Evolutionary conservation across 1,140 invertebrate genomes (phyloP).

Genomic region (Eupristina koningsbergeri): DNA sequence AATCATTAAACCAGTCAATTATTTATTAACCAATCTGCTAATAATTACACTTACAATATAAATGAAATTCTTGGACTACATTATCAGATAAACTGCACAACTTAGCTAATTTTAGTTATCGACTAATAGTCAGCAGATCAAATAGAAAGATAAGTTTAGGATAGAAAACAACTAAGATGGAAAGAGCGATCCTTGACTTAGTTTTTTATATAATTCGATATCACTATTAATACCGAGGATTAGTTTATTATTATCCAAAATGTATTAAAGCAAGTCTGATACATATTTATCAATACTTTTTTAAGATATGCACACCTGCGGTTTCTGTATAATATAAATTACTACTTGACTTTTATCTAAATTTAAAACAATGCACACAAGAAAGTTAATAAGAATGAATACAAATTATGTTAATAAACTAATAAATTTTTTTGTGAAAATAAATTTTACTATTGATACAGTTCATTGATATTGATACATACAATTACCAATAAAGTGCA

Average conservation of each 20-base stretch:
- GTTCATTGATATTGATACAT: too few species aligned
- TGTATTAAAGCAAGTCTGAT: background rate
- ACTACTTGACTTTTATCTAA: too few species aligned
- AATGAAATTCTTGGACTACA: background rate
- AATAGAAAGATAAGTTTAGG: slow-evolving; percentile 53
- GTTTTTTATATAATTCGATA: slow-evolving; percentile 51
- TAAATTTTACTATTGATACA: too few species aligned
- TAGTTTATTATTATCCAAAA: background rate
- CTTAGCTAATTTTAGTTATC: slow-evolving; percentile 58
- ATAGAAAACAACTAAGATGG: slow-evolving; percentile 39
- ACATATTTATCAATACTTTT: background rate
- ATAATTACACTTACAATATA: background rate
- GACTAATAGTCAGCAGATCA: slow-evolving; percentile 69
- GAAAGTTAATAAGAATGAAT: too few species aligned
- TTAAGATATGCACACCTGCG: too few species aligned
- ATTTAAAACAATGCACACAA: too few species aligned
- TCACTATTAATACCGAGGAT: background rate
- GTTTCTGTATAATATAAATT: background rate
- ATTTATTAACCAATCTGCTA: background rate
- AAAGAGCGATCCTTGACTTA: slow-evolving; percentile 64
- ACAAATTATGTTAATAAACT: too few species aligned
- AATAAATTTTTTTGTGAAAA: too few species aligned
- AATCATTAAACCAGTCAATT: background rate
- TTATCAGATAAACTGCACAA: background rate
- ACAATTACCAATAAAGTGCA: too few species aligned